These are phyloP conservation scores for Schizotus pectinicornis DNA, from an alignment of 2,888 invertebrate species.

Conservation along the genomic window DNA sequence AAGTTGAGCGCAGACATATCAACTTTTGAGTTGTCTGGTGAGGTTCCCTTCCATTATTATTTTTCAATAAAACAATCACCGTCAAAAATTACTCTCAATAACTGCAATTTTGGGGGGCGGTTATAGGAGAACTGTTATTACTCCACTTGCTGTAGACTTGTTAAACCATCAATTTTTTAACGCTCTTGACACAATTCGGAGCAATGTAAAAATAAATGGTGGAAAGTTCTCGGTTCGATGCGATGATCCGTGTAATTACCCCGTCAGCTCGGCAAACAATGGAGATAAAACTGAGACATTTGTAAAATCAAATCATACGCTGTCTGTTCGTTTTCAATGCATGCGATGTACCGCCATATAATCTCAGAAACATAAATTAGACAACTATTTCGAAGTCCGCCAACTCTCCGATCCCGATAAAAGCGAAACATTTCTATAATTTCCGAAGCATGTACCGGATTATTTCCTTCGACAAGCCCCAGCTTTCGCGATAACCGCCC, in stretches of 20 bases:
- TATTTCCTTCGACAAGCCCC: conserved; percentile 19
- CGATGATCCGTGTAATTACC: conserved; percentile 14
- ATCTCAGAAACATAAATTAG: conserved; percentile 40
- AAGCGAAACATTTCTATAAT: conserved; percentile 47
- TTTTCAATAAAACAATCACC: no score
- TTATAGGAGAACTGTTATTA: no score
- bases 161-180: no score
- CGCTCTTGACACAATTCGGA: background rate
- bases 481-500: background rate
- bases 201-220: background rate
- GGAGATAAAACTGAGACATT: conserved; percentile 12
- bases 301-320: conserved; percentile 25
- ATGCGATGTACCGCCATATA: conserved; percentile 28
- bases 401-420: conserved; percentile 35
- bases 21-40: no score
- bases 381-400: conserved; percentile 22
- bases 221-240: background rate
- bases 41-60: no score
- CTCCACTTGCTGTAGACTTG: no score
- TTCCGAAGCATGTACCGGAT: conserved; percentile 41
- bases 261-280: conserved; percentile 16
- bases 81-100: no score
- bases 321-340: conserved; percentile 23
- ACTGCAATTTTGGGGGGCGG: no score
- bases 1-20: no score